These are phyloP conservation scores for Melanotaenia trifasciata DNA, from an alignment of 2,797 vertebrate species.

Conservation along the genomic window DNA sequence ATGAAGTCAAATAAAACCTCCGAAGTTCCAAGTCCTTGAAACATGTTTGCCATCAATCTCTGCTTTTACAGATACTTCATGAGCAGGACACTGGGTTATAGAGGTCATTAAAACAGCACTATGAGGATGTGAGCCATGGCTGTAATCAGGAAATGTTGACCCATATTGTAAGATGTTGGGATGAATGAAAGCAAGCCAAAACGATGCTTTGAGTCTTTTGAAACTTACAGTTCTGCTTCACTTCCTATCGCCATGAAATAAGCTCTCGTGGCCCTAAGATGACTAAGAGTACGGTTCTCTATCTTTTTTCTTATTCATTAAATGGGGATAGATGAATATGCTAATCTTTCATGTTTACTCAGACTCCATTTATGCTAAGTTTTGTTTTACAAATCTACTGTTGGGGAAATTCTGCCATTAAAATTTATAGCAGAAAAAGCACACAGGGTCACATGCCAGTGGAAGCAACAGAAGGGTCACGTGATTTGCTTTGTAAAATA, in stretches of 20 bases:
- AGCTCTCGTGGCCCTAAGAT: neutral
- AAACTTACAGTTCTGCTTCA: neutral
- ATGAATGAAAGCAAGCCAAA: conserved; percentile 8
- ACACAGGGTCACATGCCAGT: no score
- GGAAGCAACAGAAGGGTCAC: no score
- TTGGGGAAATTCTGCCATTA: no score
- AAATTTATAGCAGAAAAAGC: no score
- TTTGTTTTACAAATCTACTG: neutral
- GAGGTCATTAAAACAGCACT: conserved; percentile 14
- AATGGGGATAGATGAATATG: no score
- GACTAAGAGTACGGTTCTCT: no score
- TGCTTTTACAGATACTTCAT: conserved; percentile 36
- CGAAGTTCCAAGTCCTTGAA: conserved; percentile 14
- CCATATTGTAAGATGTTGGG: conserved; percentile 2
- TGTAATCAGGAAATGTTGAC: conserved; percentile 42
- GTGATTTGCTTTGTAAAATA: no score
- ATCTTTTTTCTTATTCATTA: no score
- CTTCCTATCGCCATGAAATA: neutral
- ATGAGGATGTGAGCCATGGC: conserved; percentile 32
- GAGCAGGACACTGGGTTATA: conserved; percentile 30
- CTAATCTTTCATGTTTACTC: neutral
- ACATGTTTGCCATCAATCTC: neutral
- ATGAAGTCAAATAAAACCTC: conserved; percentile 7
- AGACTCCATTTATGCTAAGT: no score
- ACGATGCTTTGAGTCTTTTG: conserved; percentile 18